A percentile compares a stretch with the other conserved stretches of the same genome.
These are phyloP conservation scores for Drosophila limbata DNA, from an alignment of 2,888 invertebrate species.

Conservation along the genomic window DNA sequence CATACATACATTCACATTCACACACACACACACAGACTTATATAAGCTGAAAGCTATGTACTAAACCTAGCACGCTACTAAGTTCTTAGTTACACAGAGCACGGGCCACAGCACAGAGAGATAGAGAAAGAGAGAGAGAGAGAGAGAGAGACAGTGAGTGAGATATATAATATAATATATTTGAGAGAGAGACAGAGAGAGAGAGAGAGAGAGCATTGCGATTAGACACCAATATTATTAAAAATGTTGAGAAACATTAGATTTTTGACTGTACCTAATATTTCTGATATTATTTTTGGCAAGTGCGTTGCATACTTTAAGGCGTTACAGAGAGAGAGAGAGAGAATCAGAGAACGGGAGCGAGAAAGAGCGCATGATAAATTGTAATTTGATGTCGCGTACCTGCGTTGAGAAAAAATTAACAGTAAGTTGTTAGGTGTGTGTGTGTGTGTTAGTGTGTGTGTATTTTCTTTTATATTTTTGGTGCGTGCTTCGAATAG, in stretches of 20 bases:
- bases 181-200: conserved; percentile 42
- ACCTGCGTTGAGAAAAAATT: conserved; percentile 67
- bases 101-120: conserved; percentile 68
- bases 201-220: conserved; percentile 61
- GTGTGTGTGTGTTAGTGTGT: conserved; percentile 41
- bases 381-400: conserved; percentile 70
- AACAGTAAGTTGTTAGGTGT: conserved; percentile 57
- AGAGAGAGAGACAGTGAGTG: conserved; percentile 33
- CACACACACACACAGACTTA: conserved; percentile 35
- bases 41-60: conserved; percentile 49
- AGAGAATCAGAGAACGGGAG: conserved; percentile 25
- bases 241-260: conserved; percentile 48
- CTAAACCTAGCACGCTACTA: conserved; percentile 75
- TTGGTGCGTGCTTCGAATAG: conserved; percentile 66
- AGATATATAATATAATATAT: conserved; percentile 48
- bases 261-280: conserved; percentile 73
- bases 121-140: conserved; percentile 41
- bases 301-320: conserved; percentile 29
- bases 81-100: conserved; percentile 64
- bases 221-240: conserved; percentile 73
- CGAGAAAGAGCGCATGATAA: conserved; percentile 67
- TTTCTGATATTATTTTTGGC: conserved; percentile 32
- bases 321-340: conserved; percentile 20
- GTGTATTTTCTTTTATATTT: conserved; percentile 26
- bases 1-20: conserved; percentile 31